Conservation (phyloP, 1,140 invertebrate species). For the Maconellicoccus hirsutus region DNA sequence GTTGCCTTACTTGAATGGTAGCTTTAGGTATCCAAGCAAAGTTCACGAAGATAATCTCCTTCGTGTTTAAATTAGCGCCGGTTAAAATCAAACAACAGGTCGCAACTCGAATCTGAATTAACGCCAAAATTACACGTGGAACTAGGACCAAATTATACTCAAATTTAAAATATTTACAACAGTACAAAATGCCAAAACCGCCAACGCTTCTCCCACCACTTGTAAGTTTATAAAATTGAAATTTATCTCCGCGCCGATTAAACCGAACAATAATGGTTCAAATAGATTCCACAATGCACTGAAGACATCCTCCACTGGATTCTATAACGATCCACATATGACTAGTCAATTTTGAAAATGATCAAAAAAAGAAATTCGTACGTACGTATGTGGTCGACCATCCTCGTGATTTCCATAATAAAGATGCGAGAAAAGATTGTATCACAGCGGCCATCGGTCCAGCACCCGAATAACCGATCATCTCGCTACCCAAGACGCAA, state of each 20-base stretch:
- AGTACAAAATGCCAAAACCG: not conserved
- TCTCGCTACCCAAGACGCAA: slow-evolving; percentile 48
- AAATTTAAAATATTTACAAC: slow-evolving; percentile 18
- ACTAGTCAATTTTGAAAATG: not conserved
- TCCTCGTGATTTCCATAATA: slow-evolving; percentile 37
- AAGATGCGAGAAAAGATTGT: slow-evolving; percentile 46
- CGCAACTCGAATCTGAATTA: slow-evolving; percentile 41
- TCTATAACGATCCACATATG: too few relatives aligned
- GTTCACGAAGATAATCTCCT: slow-evolving; percentile 54
- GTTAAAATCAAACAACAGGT: slow-evolving; percentile 46
- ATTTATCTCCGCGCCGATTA: slow-evolving; percentile 54
- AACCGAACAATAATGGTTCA: slow-evolving; percentile 53
- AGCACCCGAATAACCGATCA: slow-evolving; percentile 46
- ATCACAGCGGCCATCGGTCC: slow-evolving; percentile 52
- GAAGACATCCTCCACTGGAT: slow-evolving; percentile 34
- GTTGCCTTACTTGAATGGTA: slow-evolving; percentile 47
- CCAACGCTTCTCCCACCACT: not conserved
- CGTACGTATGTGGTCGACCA: slow-evolving; percentile 26
- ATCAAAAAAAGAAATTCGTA: not conserved
- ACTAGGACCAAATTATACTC: not conserved
- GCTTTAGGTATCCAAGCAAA: slow-evolving; percentile 65
- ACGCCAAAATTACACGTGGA: too few relatives aligned
- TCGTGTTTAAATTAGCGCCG: slow-evolving; percentile 45
- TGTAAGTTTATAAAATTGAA: slow-evolving; percentile 20
- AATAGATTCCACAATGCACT: slow-evolving; percentile 45